phyloP scores from a whole-genome alignment of 2,113 vertebrate genomes.

The Chunga burmeisteri region DNA sequence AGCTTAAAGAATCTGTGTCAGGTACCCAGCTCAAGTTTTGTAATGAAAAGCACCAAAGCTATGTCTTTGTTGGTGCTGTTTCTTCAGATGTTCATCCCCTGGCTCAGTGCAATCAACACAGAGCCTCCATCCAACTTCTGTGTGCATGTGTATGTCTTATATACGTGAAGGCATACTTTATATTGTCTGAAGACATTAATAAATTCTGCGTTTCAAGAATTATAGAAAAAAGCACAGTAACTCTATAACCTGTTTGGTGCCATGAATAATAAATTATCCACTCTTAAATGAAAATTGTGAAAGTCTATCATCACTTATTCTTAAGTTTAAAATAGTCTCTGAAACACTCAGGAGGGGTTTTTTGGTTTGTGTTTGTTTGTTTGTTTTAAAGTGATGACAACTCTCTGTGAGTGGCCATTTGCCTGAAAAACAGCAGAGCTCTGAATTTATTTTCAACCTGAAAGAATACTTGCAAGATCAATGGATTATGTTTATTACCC shows the following conservation, averaged over 20 bases:
- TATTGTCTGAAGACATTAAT: background rate
- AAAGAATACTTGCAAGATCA: background rate
- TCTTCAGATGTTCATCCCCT: background rate
- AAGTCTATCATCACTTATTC: background rate
- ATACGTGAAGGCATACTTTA: background rate
- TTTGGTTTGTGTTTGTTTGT: fast-evolving
- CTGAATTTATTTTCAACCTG: background rate
- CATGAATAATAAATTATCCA: background rate
- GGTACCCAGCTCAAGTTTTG: background rate
- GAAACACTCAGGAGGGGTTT: background rate
- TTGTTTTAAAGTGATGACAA: background rate
- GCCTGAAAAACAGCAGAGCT: background rate
- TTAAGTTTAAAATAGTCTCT: background rate
- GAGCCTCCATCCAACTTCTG: background rate
- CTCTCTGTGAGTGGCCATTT: background rate
- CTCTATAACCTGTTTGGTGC: background rate
- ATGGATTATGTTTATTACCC: background rate
- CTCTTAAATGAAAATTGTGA: background rate
- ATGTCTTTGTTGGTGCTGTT: background rate
- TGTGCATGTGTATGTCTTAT: background rate
- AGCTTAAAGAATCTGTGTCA: background rate
- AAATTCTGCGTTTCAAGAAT: background rate
- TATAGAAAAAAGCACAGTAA: background rate
- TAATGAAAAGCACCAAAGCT: background rate
- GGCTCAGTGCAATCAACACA: background rate